Evolutionary conservation across 2,113 vertebrate species (phyloP), one percentile per base, ranked within the genome.

Genomic region (Psettodes erumei): DNA sequence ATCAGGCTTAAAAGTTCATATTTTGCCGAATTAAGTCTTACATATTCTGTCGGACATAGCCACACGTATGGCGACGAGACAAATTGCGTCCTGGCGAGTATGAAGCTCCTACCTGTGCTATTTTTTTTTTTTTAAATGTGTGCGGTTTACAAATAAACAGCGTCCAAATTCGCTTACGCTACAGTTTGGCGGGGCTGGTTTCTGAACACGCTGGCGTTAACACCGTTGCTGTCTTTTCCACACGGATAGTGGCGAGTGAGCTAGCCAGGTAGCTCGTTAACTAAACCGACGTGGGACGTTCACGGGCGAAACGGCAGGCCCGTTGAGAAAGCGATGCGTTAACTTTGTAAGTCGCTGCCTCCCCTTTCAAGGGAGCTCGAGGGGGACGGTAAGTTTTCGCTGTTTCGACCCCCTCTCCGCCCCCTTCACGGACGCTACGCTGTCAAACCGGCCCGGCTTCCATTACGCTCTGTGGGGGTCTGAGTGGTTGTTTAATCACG

Each of bases 401-500:
- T 30, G 30, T 32, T 16, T 60, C 18, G 0, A 2, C 25, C 48
- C 6, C 32, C 33, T 55, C 83, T 35, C 69, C 56, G 61, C 55
- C 78, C 68, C 80, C 45, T 38, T 69, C 73, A 15, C 45, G 33
- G 59, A 42, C 25, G 48, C 28, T 9, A 1, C 58, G 16, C 47
- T 40, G n/a, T 65, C 71, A 59, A 23, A 35, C 28, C 13, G 33
- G 68, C 47, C 37, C 71, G 37, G 37, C 66, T 67, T 30, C 75
- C 62, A 54, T 82, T 23, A 76, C 42, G 33, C 76, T 53, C 82
- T 23, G 19, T 19, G 1, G 32, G 42, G 67, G 45, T 65, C 78
- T 23, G 54, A 68, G 27, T 59, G 70, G 56, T 79, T 81, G 51
- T 69, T 63, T 68, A 72, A 76, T 73, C 67, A 51, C 67, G 18